Evolutionary conservation across 1,140 invertebrate genomes (phyloP).

Genomic region (Cherax quadricarinatus): DNA sequence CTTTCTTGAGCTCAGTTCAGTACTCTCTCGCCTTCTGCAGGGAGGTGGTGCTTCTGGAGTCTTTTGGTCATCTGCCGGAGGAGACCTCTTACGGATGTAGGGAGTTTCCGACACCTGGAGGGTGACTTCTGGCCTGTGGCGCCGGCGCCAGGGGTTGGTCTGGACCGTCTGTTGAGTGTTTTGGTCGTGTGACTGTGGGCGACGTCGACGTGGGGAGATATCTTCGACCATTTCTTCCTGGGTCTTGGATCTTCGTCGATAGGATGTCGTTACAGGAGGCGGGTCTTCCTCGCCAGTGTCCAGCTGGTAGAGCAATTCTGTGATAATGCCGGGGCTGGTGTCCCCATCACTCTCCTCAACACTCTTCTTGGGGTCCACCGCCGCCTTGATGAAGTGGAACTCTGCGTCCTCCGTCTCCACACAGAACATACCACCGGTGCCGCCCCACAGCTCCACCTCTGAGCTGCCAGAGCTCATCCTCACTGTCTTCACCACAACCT

Average conservation of each 20-base stretch:
- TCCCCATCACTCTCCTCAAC: constrained; percentile 68
- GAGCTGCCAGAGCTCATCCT: constrained; percentile 66
- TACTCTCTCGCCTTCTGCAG: constrained; percentile 23
- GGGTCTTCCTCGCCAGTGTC: constrained; percentile 43
- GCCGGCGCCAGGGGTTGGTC: constrained; percentile 18
- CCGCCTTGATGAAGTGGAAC: constrained; percentile 73
- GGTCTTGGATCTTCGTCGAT: background rate
- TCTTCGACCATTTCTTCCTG: constrained; percentile 28
- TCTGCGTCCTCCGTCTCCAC: constrained; percentile 66
- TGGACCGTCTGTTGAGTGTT: background rate
- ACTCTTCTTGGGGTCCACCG: constrained; percentile 68
- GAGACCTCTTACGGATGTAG: constrained; percentile 19
- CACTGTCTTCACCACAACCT: constrained; percentile 69
- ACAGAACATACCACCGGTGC: constrained; percentile 57
- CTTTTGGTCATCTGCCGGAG: constrained; percentile 28
- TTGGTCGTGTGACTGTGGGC: background rate
- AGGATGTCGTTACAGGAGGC: background rate
- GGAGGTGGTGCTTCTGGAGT: constrained; percentile 17
- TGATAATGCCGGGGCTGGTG: constrained; percentile 66
- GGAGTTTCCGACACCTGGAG: constrained; percentile 42
- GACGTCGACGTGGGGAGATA: background rate
- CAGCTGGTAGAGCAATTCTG: constrained; percentile 70
- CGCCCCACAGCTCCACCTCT: constrained; percentile 73
- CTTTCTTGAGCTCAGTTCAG: background rate
- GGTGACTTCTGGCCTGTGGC: constrained; percentile 22